phyloP scores from a whole-genome alignment of 2,888 invertebrate species.

The Boloria euphrosyne region DNA sequence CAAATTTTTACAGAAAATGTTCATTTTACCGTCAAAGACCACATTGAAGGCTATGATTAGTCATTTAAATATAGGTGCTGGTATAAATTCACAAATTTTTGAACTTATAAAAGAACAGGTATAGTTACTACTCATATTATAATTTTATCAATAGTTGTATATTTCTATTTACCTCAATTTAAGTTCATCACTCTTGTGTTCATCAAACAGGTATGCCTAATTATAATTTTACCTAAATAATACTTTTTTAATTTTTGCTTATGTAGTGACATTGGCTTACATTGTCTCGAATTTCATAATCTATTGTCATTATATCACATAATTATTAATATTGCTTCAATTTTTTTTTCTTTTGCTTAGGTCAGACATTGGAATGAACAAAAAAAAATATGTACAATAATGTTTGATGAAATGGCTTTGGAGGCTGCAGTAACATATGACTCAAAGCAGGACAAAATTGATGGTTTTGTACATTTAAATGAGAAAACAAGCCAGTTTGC shows the following conservation, averaged over 20 bases:
- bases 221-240: neutral
- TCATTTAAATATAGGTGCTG: constrained; percentile 18
- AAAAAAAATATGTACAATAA: constrained; percentile 10
- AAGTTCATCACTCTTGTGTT: neutral
- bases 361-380: neutral
- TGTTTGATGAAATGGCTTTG: constrained; percentile 44
- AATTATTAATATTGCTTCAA: too few relatives aligned
- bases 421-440: constrained; percentile 37
- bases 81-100: constrained; percentile 33
- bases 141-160: neutral
- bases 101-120: constrained; percentile 6
- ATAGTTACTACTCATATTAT: neutral
- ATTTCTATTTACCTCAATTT: neutral
- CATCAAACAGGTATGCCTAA: neutral
- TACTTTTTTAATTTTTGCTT: neutral
- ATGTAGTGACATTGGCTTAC: too few relatives aligned
- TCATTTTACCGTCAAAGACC: constrained; percentile 13
- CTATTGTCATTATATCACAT: neutral
- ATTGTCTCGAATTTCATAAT: neutral
- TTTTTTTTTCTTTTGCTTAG: neutral
- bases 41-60: neutral
- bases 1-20: constrained; percentile 16
- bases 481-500: constrained; percentile 20
- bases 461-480: constrained; percentile 27
- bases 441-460: constrained; percentile 33